phyloP scores from a whole-genome alignment of 2,113 vertebrate species.

The Corydoras maculifer region DNA sequence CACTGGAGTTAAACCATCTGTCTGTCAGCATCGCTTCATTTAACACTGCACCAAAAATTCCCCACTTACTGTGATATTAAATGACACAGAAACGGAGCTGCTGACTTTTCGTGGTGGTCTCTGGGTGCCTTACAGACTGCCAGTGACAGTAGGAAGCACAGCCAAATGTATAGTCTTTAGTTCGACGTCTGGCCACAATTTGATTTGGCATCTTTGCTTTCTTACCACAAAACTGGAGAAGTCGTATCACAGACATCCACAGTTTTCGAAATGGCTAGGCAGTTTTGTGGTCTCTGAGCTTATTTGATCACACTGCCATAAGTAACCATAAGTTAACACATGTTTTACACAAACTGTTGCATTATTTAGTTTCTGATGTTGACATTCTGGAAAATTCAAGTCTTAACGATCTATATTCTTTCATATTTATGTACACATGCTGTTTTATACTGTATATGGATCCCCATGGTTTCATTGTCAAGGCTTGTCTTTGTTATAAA shows the following conservation, averaged over 20 bases:
- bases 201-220: not conserved
- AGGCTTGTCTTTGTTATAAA: slow-evolving; percentile 12
- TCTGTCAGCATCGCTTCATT: slow-evolving; percentile 35
- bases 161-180: slow-evolving; percentile 10
- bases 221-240: slow-evolving; percentile 4
- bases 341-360: too few relatives aligned
- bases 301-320: too few relatives aligned
- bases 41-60: slow-evolving; percentile 23
- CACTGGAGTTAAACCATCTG: slow-evolving; percentile 29
- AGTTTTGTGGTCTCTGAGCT: not conserved
- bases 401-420: too few relatives aligned
- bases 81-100: slow-evolving; percentile 1
- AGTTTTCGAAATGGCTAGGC: not conserved
- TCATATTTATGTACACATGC: slow-evolving; percentile 1
- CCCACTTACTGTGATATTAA: slow-evolving; percentile 15
- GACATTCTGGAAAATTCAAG: too few relatives aligned
- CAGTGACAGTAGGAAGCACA: not conserved
- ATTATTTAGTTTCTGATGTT: too few relatives aligned
- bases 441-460: not conserved
- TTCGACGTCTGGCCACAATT: slow-evolving; percentile 1
- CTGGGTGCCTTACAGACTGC: not conserved
- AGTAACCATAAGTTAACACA: too few relatives aligned
- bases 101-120: slow-evolving; percentile 6
- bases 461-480: slow-evolving; percentile 3
- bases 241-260: not conserved